phyloP scores from a whole-genome alignment of 2,797 vertebrate species.

The Pseudopleuronectes americanus region DNA sequence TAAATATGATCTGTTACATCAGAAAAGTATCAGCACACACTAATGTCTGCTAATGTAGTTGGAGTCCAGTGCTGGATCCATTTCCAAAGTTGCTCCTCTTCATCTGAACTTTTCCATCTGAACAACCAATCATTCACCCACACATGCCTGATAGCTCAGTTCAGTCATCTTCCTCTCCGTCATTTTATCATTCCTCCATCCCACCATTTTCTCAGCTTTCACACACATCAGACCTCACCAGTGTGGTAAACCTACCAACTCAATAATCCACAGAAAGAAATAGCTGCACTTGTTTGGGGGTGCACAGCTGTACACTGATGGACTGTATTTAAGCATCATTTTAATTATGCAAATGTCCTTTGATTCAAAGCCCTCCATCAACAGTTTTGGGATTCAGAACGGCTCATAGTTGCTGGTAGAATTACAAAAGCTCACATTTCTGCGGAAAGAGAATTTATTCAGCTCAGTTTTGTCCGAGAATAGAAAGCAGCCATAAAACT shows the following conservation, averaged over 20 bases:
- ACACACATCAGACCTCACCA: conserved; percentile 9
- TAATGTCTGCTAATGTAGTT: no score
- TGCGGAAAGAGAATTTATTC: conserved; percentile 26
- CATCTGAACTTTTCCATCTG: conserved; percentile 35
- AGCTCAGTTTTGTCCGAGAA: conserved; percentile 21
- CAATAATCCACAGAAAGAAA: conserved; percentile 16
- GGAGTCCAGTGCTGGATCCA: no score
- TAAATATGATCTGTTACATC: no score
- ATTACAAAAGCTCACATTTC: conserved; percentile 21
- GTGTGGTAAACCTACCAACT: conserved; percentile 18
- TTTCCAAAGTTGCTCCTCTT: conserved; percentile 28
- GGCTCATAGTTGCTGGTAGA: conserved; percentile 7
- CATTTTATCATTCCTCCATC: conserved; percentile 14
- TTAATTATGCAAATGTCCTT: conserved; percentile 4
- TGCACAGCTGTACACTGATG: conserved; percentile 1
- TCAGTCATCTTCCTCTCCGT: conserved; percentile 22
- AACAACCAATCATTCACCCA: conserved; percentile 24
- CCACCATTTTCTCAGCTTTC: conserved; percentile 27
- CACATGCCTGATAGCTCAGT: conserved; percentile 22
- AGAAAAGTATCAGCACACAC: neutral
- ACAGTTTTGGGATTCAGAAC: conserved; percentile 25
- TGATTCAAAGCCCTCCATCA: conserved; percentile 22
- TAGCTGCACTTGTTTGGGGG: conserved; percentile 13
- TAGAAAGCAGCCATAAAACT: neutral
- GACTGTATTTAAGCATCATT: conserved; percentile 7